Conservation (phyloP, 2,888 invertebrate species). For the Chrysopilus asiliformis region DNA sequence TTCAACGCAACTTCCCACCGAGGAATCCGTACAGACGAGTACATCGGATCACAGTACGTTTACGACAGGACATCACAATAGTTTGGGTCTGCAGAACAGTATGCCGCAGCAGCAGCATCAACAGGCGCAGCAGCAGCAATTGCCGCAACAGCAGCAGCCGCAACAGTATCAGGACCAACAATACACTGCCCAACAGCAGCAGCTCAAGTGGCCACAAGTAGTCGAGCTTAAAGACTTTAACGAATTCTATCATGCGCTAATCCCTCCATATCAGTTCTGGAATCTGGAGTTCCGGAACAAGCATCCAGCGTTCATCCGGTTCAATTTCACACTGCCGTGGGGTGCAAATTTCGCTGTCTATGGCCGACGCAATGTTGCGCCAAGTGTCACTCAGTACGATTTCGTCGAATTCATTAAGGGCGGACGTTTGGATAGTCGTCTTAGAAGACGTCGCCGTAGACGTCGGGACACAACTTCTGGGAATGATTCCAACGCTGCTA, state of each 20-base stretch:
- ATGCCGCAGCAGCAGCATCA: constrained; percentile 36
- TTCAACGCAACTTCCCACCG: constrained; percentile 55
- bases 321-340: constrained; percentile 85
- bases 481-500: constrained; percentile 12
- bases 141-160: constrained; percentile 26
- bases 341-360: constrained; percentile 92
- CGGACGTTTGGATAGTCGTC: constrained; percentile 63
- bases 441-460: constrained; percentile 41
- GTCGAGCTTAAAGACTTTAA: constrained; percentile 75
- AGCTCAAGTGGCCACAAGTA: constrained; percentile 60
- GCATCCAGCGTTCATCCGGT: constrained; percentile 74
- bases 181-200: constrained; percentile 48
- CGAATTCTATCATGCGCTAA: constrained; percentile 67
- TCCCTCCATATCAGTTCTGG: constrained; percentile 88
- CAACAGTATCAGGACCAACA: constrained; percentile 40
- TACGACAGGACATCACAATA: constrained; percentile 25
- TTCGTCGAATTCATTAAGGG: constrained; percentile 90
- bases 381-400: constrained; percentile 93
- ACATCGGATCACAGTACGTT: constrained; percentile 54
- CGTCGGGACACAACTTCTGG: constrained; percentile 10
- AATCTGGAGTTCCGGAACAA: constrained; percentile 85
- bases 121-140: constrained; percentile 22
- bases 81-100: constrained; percentile 24
- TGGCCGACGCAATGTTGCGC: constrained; percentile 86
- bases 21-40: constrained; percentile 62